Evolutionary conservation across 2,113 vertebrate species (phyloP).

Genomic region (Narcine bancroftii): DNA sequence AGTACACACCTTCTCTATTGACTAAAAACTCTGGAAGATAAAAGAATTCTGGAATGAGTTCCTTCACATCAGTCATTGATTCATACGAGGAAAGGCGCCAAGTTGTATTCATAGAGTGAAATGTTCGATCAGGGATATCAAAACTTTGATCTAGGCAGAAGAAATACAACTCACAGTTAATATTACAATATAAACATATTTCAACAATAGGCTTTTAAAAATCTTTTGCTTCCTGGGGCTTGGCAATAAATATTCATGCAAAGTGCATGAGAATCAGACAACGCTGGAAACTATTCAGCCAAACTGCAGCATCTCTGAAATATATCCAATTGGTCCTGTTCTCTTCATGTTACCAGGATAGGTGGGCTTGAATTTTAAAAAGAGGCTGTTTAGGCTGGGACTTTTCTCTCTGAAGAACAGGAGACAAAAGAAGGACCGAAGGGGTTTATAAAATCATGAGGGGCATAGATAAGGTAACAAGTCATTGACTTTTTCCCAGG

Average conservation of each 20-base stretch:
- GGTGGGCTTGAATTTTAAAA: too few species aligned
- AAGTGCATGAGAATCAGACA: background rate
- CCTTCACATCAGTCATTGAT: constrained; percentile 97
- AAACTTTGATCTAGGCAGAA: constrained; percentile 89
- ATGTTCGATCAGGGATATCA: constrained; percentile 97
- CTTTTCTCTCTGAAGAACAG: too few species aligned
- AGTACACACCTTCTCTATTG: constrained; percentile 82
- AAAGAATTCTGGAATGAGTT: constrained; percentile 96
- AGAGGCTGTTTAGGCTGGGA: too few species aligned
- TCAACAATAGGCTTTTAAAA: background rate
- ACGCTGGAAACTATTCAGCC: background rate
- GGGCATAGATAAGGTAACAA: too few species aligned
- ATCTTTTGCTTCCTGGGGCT: background rate
- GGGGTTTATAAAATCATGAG: too few species aligned
- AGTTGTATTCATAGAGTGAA: constrained; percentile 95
- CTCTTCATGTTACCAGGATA: too few species aligned
- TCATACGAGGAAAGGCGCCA: constrained; percentile 95
- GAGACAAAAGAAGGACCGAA: too few species aligned
- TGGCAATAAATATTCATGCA: background rate
- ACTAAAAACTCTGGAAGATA: constrained; percentile 94
- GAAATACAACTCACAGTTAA: constrained; percentile 46
- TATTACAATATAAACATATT: background rate
- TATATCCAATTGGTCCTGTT: background rate
- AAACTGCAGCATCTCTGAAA: background rate
- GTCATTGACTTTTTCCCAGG: too few species aligned